Evolutionary conservation across 2,113 vertebrate species (phyloP).

Genomic region (Eudyptes chrysolophus): DNA sequence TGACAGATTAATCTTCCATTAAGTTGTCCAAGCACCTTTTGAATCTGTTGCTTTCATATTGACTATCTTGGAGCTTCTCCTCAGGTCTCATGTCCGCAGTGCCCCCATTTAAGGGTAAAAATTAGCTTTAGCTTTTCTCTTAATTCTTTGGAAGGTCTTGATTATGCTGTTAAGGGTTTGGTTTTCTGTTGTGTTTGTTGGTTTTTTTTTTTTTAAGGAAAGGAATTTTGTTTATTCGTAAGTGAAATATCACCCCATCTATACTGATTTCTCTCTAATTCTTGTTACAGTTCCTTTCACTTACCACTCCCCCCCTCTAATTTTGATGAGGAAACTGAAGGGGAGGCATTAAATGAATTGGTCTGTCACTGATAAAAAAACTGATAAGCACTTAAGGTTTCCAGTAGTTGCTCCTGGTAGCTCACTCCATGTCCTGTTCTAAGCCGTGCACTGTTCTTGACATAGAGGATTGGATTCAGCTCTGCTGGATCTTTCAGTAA

Average conservation of each 20-base stretch:
- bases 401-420: background rate
- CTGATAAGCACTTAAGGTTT: background rate
- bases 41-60: background rate
- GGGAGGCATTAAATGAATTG: background rate
- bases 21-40: conserved; percentile 22
- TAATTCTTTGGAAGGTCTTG: background rate
- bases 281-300: background rate
- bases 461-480: conserved; percentile 4
- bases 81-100: background rate
- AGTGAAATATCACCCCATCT: background rate
- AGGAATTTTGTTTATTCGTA: conserved; percentile 34
- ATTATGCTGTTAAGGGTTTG: background rate
- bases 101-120: background rate
- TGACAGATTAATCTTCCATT: conserved; percentile 10
- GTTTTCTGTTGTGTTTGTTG: background rate
- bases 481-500: conserved; percentile 45
- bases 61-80: background rate
- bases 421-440: conserved; percentile 13
- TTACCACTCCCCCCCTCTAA: background rate
- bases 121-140: background rate
- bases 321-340: background rate
- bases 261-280: background rate
- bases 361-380: background rate
- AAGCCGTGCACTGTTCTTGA: background rate
- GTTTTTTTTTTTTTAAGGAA: background rate